Conservation (phyloP, 2,113 vertebrate species). For the Eptesicus fuscus region DNA sequence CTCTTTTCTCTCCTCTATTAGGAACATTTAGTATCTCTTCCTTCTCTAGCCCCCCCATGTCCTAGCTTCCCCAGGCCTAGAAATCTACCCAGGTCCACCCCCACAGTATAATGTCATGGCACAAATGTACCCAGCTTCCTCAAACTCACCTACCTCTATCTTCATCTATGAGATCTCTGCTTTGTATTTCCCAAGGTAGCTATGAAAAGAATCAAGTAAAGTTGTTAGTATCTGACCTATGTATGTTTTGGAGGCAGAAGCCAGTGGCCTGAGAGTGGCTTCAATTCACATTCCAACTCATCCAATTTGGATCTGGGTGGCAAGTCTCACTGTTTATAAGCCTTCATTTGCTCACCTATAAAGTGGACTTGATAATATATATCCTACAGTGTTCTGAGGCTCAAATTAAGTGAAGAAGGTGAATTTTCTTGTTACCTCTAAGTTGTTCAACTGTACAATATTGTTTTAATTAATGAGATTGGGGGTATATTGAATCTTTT, state of each 20-base stretch:
- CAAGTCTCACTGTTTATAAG: background rate
- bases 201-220: background rate
- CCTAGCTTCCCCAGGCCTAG: background rate
- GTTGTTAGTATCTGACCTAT: background rate
- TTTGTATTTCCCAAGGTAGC: background rate
- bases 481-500: background rate
- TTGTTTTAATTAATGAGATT: background rate
- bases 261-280: background rate
- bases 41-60: background rate
- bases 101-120: no score
- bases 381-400: background rate
- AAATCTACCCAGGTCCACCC: background rate
- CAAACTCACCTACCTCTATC: background rate
- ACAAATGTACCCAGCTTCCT: background rate
- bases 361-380: background rate
- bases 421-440: background rate
- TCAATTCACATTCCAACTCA: background rate
- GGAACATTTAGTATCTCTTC: background rate
- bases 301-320: background rate
- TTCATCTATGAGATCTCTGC: background rate
- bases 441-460: background rate
- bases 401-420: conserved; percentile 9
- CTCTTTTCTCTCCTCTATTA: background rate
- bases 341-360: background rate
- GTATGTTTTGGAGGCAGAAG: background rate